phyloP scores from a whole-genome alignment of 2,888 invertebrate genomes.

The Caenorhabditis becei region DNA sequence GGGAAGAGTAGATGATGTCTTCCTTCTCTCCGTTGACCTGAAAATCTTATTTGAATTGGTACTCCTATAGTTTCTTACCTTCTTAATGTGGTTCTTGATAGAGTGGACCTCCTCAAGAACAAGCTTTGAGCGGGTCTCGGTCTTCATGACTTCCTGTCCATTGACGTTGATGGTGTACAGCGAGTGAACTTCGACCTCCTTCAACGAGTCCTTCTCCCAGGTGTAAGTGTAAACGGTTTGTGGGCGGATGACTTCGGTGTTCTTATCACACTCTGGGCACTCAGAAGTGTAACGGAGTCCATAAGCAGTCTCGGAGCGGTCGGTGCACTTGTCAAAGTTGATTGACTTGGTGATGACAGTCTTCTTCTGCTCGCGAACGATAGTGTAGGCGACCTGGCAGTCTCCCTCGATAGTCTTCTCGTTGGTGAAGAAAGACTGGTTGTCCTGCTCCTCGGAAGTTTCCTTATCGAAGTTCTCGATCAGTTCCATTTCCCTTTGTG shows the following conservation, averaged over 20 bases:
- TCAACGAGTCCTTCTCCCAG: conserved; percentile 59
- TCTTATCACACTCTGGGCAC: conserved; percentile 64
- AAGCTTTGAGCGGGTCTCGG: conserved; percentile 64
- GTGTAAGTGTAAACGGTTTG: conserved; percentile 67
- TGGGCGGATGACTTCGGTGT: conserved; percentile 59
- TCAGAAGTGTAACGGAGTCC: conserved; percentile 61
- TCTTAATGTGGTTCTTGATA: conserved; percentile 60
- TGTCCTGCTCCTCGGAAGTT: conserved; percentile 46
- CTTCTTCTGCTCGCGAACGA: conserved; percentile 60
- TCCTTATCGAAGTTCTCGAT: conserved; percentile 39
- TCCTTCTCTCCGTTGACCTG: conserved; percentile 63
- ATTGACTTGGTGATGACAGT: conserved; percentile 76
- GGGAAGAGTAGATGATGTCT: conserved; percentile 66
- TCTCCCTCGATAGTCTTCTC: conserved; percentile 75
- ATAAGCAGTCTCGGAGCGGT: conserved; percentile 71
- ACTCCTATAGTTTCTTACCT: conserved; percentile 4
- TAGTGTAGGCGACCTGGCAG: conserved; percentile 73
- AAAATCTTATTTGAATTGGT: neutral
- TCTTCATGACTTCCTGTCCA: conserved; percentile 64
- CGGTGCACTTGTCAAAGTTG: conserved; percentile 82
- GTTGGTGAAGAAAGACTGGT: conserved; percentile 56
- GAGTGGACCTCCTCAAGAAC: conserved; percentile 53
- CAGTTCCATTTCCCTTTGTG: conserved; percentile 57
- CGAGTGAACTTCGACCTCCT: conserved; percentile 67
- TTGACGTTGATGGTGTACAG: conserved; percentile 63